Evolutionary conservation across 2,797 vertebrate genomes (phyloP).

Genomic region (Sternarchorhynchus goeldii): DNA sequence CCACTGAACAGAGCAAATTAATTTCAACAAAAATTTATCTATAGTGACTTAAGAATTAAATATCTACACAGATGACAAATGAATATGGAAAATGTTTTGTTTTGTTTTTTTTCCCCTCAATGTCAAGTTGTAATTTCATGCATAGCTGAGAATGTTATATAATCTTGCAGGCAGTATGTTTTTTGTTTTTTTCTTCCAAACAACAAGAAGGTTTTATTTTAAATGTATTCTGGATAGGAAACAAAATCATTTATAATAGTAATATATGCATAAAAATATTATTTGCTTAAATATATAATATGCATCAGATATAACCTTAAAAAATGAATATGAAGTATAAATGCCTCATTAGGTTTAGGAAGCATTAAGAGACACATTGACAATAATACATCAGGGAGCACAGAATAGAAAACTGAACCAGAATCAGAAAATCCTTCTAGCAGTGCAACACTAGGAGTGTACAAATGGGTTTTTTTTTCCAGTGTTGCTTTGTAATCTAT

Average conservation of each 20-base stretch:
- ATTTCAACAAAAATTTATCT: no score
- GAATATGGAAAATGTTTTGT: no score
- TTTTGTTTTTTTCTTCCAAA: background rate
- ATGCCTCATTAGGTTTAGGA: background rate
- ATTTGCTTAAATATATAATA: background rate
- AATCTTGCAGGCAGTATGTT: background rate
- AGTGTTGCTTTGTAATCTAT: background rate
- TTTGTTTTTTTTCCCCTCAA: no score
- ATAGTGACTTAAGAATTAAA: no score
- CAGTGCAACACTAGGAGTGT: background rate
- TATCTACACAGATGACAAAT: no score
- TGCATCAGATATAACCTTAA: conserved; percentile 14
- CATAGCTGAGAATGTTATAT: background rate
- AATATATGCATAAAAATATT: background rate
- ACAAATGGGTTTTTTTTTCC: background rate
- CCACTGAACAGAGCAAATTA: no score
- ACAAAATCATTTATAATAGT: background rate
- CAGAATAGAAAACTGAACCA: no score
- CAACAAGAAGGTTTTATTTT: background rate
- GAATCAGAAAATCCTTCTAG: background rate
- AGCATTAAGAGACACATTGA: conserved; percentile 1
- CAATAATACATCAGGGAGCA: background rate
- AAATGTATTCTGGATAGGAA: background rate
- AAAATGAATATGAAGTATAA: background rate
- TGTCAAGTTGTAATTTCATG: background rate